Base-by-base conservation (phyloP, 1,140 invertebrate species). In the Calliopsis andreniformis region DNA sequence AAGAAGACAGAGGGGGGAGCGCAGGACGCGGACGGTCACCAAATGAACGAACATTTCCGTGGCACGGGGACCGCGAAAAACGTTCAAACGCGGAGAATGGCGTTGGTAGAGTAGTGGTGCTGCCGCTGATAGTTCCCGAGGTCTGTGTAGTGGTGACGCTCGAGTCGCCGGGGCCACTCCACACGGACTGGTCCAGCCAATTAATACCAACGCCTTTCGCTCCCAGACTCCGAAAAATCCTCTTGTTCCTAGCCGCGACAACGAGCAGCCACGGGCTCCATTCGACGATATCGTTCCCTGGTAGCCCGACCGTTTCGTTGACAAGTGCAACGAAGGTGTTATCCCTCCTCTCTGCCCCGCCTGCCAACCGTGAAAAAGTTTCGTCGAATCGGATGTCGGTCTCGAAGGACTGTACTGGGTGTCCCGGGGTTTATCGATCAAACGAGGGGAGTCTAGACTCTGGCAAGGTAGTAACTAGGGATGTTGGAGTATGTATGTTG, bases 201-300 rank as follows among this genome's bases (percentile, higher is more conserved):
- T 89, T 90, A 89, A 90, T 90, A 88, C 84, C 79, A 80, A 82
- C 85, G 87, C 76, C 80, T 82, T 75, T 83, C 62, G 66, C 51
- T 76, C 64, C 80, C 71, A 72, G 69, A 68, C 69, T 76, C 66
- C 76, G 76, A 78, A 78, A 78, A 77, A 77, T 77, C 67, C 75
- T 62, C 75, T 77, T 77, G 75, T 77, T 71, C 58, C 39, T 63
- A 62, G 64, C 67, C 75, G 39, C 67, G 58, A 77, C 75, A 71
- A 71, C 66, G 73, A 59, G 64, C 64, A 76, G 66, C 64, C 53
- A 55, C 30, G 51, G 67, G 68, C 35, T 61, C 68, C 55, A 58
- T 78, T 66, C 66, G 55, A 71, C 79, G 63, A 81, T 78, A 56
- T 64, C 59, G 76, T 76, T 69, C 71, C 35, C 71, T 63, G 76